Evolutionary conservation across 2,113 vertebrate species (phyloP), one percentile per base, ranked within the genome.

Genomic region (Cryptotis parvus): DNA sequence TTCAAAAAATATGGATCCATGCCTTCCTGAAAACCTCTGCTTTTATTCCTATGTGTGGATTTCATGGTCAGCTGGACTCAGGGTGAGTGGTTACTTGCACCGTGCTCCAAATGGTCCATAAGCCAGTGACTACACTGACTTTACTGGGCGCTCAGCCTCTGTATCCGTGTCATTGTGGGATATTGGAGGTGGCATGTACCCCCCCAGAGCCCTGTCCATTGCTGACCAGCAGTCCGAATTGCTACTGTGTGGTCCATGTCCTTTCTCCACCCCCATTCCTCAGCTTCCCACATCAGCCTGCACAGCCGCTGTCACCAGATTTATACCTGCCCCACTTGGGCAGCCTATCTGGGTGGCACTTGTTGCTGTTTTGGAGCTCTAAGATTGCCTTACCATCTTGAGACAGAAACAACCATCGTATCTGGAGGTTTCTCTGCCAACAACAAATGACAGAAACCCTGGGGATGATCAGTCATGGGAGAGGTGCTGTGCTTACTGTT

Each of bases 11-110:
- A 39, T 52, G 70, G n/a, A 43, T 41, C 49, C 22, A 58, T 58
- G 18, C 22, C 55, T 65, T 20, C 31, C 18, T 65, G 29, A 37
- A 80, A 83, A 70, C 35, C 41, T 68, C 58, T 10, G 22, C 11
- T 69, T 16, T 75, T 76, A 9, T 20, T 83, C 27, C 63, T 80
- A 77, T 93, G 14, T 5, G 0, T 29, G 80, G 37, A 12, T 80
- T 41, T 58, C 35, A 35, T 39, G 22, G 61, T 39, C 27, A 37
- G 4, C n/a, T 27, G 33, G 43, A 45, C 24, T 70, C 52, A 41
- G 0, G 26, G 1, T 39, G 55, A 7, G 0, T 4, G 2, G n/a
- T 29, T 4, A 10, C 45, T 70, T 73, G 0, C 2, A 9, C 74
- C 33, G 41, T 22, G 52, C 37, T 94, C 61, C 6, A 14, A 11